These are phyloP conservation scores for Bos taurus DNA, from an alignment of 2,113 vertebrate genomes.

Conservation along the genomic window ARS-UCD2.0 NC_037332.1:775001-775500, in stretches of 20 bases:
- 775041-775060: not conserved
- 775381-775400: not conserved
- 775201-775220: conserved; percentile 3
- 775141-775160: conserved; percentile 30
- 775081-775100: not conserved
- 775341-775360: conserved; percentile 32
- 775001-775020: not conserved
- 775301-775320: conserved; percentile 18
- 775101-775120: not conserved
- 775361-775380: not conserved
- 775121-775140: conserved; percentile 41
- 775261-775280: conserved; percentile 10
- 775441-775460: not conserved
- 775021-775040: not conserved
- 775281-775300: conserved; percentile 25
- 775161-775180: conserved; percentile 25
- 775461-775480: not conserved
- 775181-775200: conserved; percentile 10
- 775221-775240: not conserved
- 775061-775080: not conserved
- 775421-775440: not conserved
- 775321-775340: conserved; percentile 37
- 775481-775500: not conserved
- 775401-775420: not conserved
- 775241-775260: not conserved